Evolutionary conservation across 2,113 vertebrate genomes (phyloP), one percentile per base, ranked within the genome.

Genomic region (Oreochromis niloticus): DNA sequence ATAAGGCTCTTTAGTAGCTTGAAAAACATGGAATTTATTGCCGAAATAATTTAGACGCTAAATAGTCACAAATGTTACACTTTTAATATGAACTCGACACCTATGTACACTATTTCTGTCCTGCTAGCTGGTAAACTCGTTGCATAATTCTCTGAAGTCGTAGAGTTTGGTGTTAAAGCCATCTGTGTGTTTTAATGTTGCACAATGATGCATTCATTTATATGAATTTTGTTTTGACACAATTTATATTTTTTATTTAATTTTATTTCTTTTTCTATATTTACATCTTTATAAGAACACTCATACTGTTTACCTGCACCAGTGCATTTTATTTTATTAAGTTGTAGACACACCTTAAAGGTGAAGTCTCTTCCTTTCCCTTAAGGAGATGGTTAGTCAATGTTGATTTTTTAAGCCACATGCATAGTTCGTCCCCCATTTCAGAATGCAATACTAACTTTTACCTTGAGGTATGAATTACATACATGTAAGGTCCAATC

Each of bases 21-120:
- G 24, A 75, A 27, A 27, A 48, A 19, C 16, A 17, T 7, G 43
- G 71, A 78, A 50, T 30, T 30, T 50, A 5, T 75, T 12, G 9
- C 16, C 6, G 0, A 50, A 32, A 1, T 30, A 6, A 12, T 50
- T 11, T 75, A 32, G 24, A 5, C 0, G 2, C 61, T 66, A 7
- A 39, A 68, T 68, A 68, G 16, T 39, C 63, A 41, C 7, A 68
- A 22, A 68, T 22, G 7, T 68, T 41, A 68, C 63, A 22, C 19
- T 61, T 61, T 61, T 61, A 61, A 32, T 34, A 17, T 61, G 30
- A 61, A 61, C 57, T 61, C 6, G 14, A 34, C 30, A 63, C 59
- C 16, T n/a, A 6, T 66, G 61, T 34, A 61, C 30, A 61, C 16
- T 34, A 39, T 19, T 19, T 66, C 17, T 66, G 61, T 66, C 32